Conservation (phyloP, 2,797 vertebrate species). For the Anabacerthia variegaticeps region DNA sequence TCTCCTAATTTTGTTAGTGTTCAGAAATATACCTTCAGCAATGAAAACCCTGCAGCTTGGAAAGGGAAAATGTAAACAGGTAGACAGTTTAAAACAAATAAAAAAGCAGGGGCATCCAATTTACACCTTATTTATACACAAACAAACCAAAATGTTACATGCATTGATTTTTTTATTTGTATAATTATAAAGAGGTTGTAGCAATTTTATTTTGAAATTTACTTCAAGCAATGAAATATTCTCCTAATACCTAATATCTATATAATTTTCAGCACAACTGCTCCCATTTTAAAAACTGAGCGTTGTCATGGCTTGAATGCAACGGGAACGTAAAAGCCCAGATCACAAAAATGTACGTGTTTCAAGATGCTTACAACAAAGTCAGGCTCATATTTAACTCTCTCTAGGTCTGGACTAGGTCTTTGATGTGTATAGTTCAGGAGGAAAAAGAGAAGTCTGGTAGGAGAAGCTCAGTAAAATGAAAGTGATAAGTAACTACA, state of each 20-base stretch:
- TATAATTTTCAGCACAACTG: not conserved
- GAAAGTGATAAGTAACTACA: not conserved
- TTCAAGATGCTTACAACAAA: not conserved
- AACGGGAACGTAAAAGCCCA: not conserved
- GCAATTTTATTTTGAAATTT: not conserved
- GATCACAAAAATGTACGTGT: not conserved
- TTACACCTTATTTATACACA: not conserved
- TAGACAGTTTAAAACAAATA: not conserved
- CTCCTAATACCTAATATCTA: not conserved
- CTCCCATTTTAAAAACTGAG: not conserved
- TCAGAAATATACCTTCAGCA: not conserved
- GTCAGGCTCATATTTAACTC: not conserved
- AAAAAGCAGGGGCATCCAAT: not conserved
- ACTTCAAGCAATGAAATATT: not conserved
- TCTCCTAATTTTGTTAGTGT: not conserved
- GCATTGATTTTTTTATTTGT: not conserved
- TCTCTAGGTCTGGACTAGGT: not conserved
- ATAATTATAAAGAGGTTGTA: not conserved
- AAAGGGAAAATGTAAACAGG: not conserved
- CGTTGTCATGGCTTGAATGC: not conserved
- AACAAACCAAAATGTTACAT: not conserved
- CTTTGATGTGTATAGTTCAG: not conserved
- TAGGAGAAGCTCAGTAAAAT: not conserved
- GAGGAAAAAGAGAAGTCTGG: not conserved
- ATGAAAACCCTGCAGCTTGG: not conserved